A percentile compares a stretch with the other conserved stretches of the same genome.
phyloP scores from a whole-genome alignment of 2,888 invertebrate genomes.

The Polydrusus pterygomalis region DNA sequence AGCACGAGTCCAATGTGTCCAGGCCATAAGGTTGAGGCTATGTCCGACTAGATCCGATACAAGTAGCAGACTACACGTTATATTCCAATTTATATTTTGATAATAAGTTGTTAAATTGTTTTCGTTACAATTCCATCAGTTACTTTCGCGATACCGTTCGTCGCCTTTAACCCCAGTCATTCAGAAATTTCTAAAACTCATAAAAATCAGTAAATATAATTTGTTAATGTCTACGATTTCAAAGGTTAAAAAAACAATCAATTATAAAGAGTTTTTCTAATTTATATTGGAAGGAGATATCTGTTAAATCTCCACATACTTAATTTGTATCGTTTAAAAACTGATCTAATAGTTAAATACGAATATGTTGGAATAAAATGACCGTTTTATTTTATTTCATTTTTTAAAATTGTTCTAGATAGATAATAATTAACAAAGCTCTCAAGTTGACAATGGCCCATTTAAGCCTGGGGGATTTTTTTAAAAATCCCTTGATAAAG shows the following conservation, averaged over 20 bases:
- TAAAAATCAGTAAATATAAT: constrained; percentile 49
- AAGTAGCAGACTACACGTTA: neutral
- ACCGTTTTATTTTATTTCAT: neutral
- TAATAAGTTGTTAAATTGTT: constrained; percentile 44
- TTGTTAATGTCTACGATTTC: constrained; percentile 42
- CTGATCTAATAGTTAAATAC: neutral
- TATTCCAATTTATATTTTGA: constrained; percentile 1
- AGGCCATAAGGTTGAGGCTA: no score
- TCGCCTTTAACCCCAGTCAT: constrained; percentile 46
- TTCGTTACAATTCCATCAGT: constrained; percentile 27
- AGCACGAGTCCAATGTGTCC: no score
- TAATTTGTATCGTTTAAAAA: constrained; percentile 14
- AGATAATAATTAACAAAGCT: neutral
- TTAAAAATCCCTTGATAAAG: no score
- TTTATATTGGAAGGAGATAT: constrained; percentile 5
- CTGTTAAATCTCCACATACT: neutral
- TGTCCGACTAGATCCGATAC: no score
- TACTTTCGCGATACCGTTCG: constrained; percentile 36
- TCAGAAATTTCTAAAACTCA: constrained; percentile 40
- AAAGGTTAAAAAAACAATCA: constrained; percentile 40
- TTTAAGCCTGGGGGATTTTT: no score
- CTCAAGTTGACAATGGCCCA: no score
- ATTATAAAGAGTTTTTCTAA: constrained; percentile 13
- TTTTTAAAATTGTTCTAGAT: neutral
- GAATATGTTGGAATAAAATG: neutral